Evolutionary conservation across 2,888 invertebrate species (phyloP).

Genomic region (Cabera pusaria): DNA sequence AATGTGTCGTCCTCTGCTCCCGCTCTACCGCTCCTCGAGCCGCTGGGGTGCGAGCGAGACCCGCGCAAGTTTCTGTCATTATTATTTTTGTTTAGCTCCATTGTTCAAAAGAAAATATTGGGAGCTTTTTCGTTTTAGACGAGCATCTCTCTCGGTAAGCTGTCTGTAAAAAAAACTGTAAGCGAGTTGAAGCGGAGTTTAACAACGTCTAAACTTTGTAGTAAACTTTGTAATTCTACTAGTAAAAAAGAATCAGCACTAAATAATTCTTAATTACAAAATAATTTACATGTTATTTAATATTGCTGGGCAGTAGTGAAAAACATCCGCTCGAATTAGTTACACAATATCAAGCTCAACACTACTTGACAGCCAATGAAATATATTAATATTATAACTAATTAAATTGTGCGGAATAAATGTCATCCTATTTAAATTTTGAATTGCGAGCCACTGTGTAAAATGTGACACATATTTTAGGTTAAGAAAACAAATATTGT

Average conservation of each 20-base stretch:
- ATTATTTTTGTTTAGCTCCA: constrained; percentile 78
- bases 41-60: constrained; percentile 54
- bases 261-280: constrained; percentile 1
- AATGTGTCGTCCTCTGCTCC: constrained; percentile 67
- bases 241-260: no score
- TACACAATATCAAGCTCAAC: no score
- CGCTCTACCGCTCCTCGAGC: constrained; percentile 43
- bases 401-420: no score
- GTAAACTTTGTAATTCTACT: neutral
- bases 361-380: constrained; percentile 43
- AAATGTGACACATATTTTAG: no score
- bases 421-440: no score
- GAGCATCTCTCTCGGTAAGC: constrained; percentile 40
- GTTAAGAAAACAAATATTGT: no score
- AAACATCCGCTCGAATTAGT: constrained; percentile 45
- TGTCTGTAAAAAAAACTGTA: no score
- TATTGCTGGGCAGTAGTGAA: constrained; percentile 29
- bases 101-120: constrained; percentile 74
- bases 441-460: no score
- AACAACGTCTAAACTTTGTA: no score
- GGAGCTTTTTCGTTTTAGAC: constrained; percentile 73
- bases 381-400: no score
- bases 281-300: constrained; percentile 27
- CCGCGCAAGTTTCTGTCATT: constrained; percentile 69
- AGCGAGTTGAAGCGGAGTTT: no score